A percentile compares a stretch with the other conserved stretches of the same genome.
phyloP scores from a whole-genome alignment of 1,140 invertebrate genomes.

The Uloborus diversus region DNA sequence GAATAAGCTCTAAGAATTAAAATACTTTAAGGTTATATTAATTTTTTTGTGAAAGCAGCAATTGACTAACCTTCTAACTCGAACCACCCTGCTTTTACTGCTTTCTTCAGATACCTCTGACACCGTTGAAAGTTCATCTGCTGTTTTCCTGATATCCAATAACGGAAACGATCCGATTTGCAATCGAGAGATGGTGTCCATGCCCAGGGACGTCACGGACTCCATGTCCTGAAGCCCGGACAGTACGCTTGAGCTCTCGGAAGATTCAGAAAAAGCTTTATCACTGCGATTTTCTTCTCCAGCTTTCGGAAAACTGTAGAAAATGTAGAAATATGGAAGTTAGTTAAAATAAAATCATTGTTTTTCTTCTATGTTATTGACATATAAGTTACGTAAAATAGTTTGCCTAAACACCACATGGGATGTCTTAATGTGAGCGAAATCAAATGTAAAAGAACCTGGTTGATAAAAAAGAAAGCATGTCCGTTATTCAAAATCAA shows the following conservation, averaged over 20 bases:
- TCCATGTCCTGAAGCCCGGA: slow-evolving; percentile 45
- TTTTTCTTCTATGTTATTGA: too few species aligned
- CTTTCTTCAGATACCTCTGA: slow-evolving; percentile 61
- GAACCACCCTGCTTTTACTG: slow-evolving; percentile 31
- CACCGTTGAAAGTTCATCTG: slow-evolving; percentile 59
- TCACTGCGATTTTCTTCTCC: not conserved
- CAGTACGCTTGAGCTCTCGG: slow-evolving; percentile 51
- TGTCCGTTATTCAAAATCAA: too few species aligned
- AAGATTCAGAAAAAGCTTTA: slow-evolving; percentile 17
- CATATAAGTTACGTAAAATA: too few species aligned
- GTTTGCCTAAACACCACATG: too few species aligned
- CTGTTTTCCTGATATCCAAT: slow-evolving; percentile 29
- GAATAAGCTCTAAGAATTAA: too few species aligned
- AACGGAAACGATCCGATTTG: slow-evolving; percentile 11
- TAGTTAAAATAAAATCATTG: too few species aligned
- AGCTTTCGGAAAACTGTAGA: slow-evolving; percentile 9
- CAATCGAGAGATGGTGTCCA: not conserved
- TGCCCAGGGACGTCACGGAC: not conserved
- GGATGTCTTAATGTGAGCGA: not conserved
- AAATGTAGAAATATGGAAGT: not conserved
- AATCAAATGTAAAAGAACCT: not conserved
- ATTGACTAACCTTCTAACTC: slow-evolving; percentile 40
- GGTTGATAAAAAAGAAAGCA: not conserved
- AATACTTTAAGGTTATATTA: too few species aligned
- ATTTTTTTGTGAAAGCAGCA: too few species aligned